phyloP scores from a whole-genome alignment of 2,113 vertebrate species.

The Eurypyga helias region DNA sequence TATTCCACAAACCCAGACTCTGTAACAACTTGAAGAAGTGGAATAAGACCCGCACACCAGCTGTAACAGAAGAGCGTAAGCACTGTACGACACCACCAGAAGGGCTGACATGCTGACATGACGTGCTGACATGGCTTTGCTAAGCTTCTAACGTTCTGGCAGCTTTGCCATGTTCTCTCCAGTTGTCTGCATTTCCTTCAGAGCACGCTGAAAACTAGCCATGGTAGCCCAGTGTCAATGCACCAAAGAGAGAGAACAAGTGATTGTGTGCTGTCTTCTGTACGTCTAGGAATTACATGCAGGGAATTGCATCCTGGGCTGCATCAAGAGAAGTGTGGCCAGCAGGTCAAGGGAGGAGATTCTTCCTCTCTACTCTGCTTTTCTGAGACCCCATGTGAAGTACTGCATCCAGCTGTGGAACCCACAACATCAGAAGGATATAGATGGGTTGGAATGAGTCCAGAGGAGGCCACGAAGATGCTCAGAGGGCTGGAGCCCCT shows the following conservation, averaged over 20 bases:
- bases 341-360: neutral
- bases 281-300: neutral
- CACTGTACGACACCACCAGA: fast-evolving
- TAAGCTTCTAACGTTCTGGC: neutral
- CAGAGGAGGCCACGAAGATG: neutral
- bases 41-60: neutral
- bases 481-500: neutral
- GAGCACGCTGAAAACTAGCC: neutral
- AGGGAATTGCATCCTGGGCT: neutral
- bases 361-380: neutral
- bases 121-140: neutral
- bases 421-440: neutral
- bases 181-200: neutral
- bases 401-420: fast-evolving
- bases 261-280: fast-evolving
- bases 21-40: neutral
- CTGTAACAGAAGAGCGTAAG: neutral
- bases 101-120: neutral
- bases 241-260: neutral
- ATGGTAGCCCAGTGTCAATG: neutral
- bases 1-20: neutral
- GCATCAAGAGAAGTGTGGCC: neutral
- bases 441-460: fast-evolving
- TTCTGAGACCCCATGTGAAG: neutral
- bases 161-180: neutral